Percentiles rank a stretch among this genome's conserved stretches.
Conservation (phyloP, 2,113 vertebrate species). For the Plecturocebus donacophilus region DNA sequence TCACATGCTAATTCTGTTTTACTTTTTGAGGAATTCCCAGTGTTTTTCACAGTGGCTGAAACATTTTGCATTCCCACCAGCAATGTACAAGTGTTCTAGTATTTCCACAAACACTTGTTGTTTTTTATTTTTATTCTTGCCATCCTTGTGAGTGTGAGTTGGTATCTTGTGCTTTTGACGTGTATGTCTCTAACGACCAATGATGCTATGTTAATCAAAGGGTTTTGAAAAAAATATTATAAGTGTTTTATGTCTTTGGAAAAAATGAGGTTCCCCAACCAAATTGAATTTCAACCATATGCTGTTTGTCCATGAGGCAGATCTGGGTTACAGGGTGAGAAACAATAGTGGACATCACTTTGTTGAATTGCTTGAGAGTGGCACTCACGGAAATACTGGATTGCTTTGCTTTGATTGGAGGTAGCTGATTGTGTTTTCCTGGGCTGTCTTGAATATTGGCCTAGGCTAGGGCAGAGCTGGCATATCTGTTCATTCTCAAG, state of each 20-base stretch:
- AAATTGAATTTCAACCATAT: not conserved
- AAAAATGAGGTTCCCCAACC: not conserved
- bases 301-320: not conserved
- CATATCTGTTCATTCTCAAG: not conserved
- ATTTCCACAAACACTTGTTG: not conserved
- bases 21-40: not conserved
- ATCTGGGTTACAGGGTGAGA: not conserved
- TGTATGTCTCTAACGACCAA: not conserved
- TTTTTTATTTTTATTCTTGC: not conserved
- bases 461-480: not conserved
- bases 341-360: not conserved
- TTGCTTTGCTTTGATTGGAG: not conserved
- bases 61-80: not conserved
- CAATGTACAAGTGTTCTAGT: accelerated
- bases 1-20: not conserved
- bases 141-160: not conserved
- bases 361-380: not conserved
- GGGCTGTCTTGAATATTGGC: not conserved
- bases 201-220: not conserved
- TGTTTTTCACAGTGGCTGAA: not conserved
- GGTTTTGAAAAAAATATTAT: not conserved
- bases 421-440: not conserved
- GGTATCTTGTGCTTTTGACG: not conserved
- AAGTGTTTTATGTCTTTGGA: not conserved
- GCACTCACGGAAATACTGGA: not conserved